Conservation (phyloP, 2,797 vertebrate genomes). For the Mycteria americana region DNA sequence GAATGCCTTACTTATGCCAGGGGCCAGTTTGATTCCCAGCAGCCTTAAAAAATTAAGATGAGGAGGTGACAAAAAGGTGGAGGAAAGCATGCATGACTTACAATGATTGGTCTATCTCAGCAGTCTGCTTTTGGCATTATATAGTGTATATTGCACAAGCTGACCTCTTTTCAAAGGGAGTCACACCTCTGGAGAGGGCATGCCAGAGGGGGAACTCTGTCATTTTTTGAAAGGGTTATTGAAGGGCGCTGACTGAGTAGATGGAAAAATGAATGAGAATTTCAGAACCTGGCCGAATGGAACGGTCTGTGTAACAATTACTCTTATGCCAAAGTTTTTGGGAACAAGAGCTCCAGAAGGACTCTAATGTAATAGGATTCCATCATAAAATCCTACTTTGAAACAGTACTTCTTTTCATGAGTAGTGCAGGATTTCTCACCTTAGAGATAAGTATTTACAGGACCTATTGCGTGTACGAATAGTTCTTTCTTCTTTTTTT, state of each 20-base stretch:
- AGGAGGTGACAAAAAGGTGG: slow-evolving; percentile 29
- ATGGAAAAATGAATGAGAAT: slow-evolving; percentile 13
- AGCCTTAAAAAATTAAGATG: slow-evolving; percentile 14
- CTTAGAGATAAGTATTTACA: neutral
- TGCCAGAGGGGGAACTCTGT: neutral
- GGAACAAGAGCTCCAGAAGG: neutral
- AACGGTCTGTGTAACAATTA: neutral
- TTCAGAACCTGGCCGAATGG: neutral
- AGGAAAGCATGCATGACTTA: neutral
- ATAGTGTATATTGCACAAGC: neutral
- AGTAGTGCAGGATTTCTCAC: neutral
- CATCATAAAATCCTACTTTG: neutral
- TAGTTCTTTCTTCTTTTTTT: neutral
- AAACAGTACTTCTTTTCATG: neutral
- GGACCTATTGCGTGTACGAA: neutral
- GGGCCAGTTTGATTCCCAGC: neutral
- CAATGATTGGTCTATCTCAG: neutral
- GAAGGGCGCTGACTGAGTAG: neutral
- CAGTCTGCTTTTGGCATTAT: neutral
- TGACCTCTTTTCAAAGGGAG: slow-evolving; percentile 15
- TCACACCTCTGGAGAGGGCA: neutral
- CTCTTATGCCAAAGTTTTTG: neutral
- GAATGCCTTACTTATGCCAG: neutral
- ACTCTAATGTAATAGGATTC: neutral
- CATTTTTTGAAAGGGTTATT: slow-evolving; percentile 23